phyloP scores from a whole-genome alignment of 2,888 invertebrate genomes.

The Venusia cambrica region DNA sequence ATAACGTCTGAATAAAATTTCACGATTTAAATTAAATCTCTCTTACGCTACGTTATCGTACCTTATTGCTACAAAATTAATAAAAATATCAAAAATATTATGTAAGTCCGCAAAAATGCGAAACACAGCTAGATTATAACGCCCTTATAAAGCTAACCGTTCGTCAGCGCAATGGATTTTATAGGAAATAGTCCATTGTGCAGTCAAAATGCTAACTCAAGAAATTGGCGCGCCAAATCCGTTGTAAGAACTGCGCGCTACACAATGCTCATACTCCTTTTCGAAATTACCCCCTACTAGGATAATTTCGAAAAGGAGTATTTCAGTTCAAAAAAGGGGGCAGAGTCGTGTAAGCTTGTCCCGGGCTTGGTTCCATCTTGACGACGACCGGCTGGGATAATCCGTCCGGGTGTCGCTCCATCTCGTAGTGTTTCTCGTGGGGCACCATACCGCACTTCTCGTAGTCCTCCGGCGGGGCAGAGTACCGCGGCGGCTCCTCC shows the following conservation, averaged over 20 bases:
- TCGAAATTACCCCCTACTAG: slow-evolving; percentile 70
- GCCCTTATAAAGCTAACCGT: no score
- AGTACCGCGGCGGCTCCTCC: slow-evolving; percentile 79
- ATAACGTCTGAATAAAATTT: slow-evolving; percentile 15
- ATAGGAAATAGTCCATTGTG: no score
- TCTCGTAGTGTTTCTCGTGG: slow-evolving; percentile 72
- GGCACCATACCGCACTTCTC: slow-evolving; percentile 81
- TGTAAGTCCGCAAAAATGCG: neutral
- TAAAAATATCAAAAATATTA: slow-evolving; percentile 32
- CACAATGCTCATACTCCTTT: slow-evolving; percentile 65
- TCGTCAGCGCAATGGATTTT: no score
- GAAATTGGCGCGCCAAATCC: no score
- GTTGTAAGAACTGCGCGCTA: slow-evolving; percentile 14
- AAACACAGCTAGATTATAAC: neutral
- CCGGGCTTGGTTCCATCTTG: slow-evolving; percentile 78
- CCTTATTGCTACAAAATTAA: slow-evolving; percentile 28
- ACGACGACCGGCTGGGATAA: slow-evolving; percentile 71
- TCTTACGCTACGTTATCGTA: slow-evolving; percentile 1
- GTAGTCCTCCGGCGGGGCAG: slow-evolving; percentile 80
- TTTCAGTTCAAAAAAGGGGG: slow-evolving; percentile 90
- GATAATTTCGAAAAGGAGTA: slow-evolving; percentile 82
- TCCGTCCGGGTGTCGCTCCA: slow-evolving; percentile 64
- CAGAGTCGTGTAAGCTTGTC: slow-evolving; percentile 85
- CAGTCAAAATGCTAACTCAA: no score
- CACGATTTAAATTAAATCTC: slow-evolving; percentile 9